These are phyloP conservation scores for Ctenopoma multispine DNA, from an alignment of 2,797 vertebrate species.

Conservation along the genomic window DNA sequence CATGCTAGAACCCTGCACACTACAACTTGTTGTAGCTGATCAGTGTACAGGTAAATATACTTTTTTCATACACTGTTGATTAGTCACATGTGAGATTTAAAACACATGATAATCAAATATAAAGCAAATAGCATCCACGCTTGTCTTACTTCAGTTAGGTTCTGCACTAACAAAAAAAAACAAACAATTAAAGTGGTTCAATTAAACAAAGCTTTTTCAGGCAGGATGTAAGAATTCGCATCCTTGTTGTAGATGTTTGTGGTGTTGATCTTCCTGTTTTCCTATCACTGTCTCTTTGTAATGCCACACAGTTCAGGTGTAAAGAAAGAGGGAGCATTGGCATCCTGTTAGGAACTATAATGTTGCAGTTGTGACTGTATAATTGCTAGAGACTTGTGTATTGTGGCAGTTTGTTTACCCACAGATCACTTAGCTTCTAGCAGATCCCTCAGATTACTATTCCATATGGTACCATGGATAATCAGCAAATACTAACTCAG, in stretches of 20 bases:
- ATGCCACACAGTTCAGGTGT: conserved; percentile 48
- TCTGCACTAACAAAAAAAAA: neutral
- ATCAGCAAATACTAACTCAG: conserved; percentile 21
- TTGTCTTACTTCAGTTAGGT: neutral
- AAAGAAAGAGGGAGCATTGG: neutral
- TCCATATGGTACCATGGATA: conserved; percentile 23
- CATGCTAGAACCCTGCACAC: too few species aligned
- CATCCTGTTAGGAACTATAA: conserved; percentile 17
- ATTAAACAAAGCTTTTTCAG: too few species aligned
- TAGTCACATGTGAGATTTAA: neutral
- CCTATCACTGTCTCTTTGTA: neutral
- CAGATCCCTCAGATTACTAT: conserved; percentile 1
- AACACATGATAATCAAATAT: neutral
- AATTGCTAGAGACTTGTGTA: conserved; percentile 9
- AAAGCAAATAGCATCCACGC: neutral
- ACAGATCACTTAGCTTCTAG: conserved; percentile 22
- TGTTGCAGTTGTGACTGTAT: conserved; percentile 9
- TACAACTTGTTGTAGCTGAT: too few species aligned
- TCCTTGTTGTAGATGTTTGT: neutral
- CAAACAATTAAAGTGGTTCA: neutral
- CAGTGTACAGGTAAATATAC: too few species aligned
- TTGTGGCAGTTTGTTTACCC: conserved; percentile 34
- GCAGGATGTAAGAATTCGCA: neutral
- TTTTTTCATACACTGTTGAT: too few species aligned
- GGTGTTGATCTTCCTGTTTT: neutral